Evolutionary conservation across 1,140 invertebrate genomes (phyloP).

Genomic region (Euwallacea fornicatus): DNA sequence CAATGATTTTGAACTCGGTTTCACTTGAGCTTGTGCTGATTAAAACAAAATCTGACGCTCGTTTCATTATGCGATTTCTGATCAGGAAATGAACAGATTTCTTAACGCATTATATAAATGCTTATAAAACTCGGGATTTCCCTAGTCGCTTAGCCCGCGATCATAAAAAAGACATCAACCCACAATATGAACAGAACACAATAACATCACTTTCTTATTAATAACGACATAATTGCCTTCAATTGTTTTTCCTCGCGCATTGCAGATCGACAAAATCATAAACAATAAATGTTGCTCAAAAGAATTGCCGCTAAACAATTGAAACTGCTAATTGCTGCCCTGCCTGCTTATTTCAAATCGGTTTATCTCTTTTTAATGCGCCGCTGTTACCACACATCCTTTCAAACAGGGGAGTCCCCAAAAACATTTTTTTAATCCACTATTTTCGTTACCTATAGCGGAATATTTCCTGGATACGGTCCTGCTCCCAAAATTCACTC

Average conservation of each 20-base stretch:
- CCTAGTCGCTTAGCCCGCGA: too few relatives aligned
- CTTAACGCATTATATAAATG: too few relatives aligned
- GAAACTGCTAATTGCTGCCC: constrained; percentile 28
- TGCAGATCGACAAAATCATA: constrained; percentile 23
- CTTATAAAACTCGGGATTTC: too few relatives aligned
- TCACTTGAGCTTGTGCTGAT: too few relatives aligned
- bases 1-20: too few relatives aligned
- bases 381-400: constrained; percentile 29
- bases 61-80: too few relatives aligned
- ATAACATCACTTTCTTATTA: constrained; percentile 29
- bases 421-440: not conserved
- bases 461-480: not conserved
- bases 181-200: not conserved
- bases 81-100: too few relatives aligned
- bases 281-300: constrained; percentile 37
- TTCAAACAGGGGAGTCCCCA: not conserved
- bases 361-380: constrained; percentile 37
- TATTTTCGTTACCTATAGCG: not conserved
- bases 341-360: constrained; percentile 21
- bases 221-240: constrained; percentile 33
- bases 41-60: too few relatives aligned
- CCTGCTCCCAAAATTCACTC: not conserved
- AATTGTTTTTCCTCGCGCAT: constrained; percentile 32
- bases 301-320: constrained; percentile 27
- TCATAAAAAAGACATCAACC: too few relatives aligned